phyloP scores from a whole-genome alignment of 2,888 invertebrate species.

The Spodoptera exigua region DNA sequence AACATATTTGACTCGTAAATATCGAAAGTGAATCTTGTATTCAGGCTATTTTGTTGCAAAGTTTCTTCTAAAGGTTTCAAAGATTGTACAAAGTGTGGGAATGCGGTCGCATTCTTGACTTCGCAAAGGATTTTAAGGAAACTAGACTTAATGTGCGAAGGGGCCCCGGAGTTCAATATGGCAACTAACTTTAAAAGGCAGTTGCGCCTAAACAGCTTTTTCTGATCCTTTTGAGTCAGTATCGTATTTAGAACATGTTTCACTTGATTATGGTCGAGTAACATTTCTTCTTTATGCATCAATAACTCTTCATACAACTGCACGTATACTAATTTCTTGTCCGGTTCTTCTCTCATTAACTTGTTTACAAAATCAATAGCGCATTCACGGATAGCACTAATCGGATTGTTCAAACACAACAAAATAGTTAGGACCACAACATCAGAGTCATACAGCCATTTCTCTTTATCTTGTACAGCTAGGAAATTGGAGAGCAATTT shows the following conservation, averaged over 20 bases:
- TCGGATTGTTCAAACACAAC: slow-evolving; percentile 87
- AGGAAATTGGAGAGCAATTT: slow-evolving; percentile 77
- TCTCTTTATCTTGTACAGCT: slow-evolving; percentile 65
- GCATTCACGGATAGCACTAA: slow-evolving; percentile 87
- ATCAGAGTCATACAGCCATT: slow-evolving; percentile 82
- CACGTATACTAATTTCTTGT: slow-evolving; percentile 78
- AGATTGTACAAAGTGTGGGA: slow-evolving; percentile 75
- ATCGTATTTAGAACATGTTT: slow-evolving; percentile 90
- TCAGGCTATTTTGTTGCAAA: slow-evolving; percentile 66
- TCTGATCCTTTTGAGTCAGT: slow-evolving; percentile 87
- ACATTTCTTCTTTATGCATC: slow-evolving; percentile 89
- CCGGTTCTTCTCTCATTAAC: slow-evolving; percentile 70
- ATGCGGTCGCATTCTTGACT: slow-evolving; percentile 82
- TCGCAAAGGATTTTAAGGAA: slow-evolving; percentile 82
- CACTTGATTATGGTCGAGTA: slow-evolving; percentile 91
- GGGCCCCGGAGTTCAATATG: slow-evolving; percentile 76
- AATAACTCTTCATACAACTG: slow-evolving; percentile 83
- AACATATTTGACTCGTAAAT: slow-evolving; percentile 87
- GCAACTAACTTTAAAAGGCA: slow-evolving; percentile 76
- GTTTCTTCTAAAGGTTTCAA: slow-evolving; percentile 68
- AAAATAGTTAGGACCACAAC: slow-evolving; percentile 87
- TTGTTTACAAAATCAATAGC: slow-evolving; percentile 87
- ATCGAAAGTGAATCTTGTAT: slow-evolving; percentile 75
- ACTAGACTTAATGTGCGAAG: slow-evolving; percentile 83
- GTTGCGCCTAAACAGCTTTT: slow-evolving; percentile 79